These are phyloP conservation scores for Tipula vernalis DNA, from an alignment of 2,888 invertebrate species.

Conservation along the genomic window DNA sequence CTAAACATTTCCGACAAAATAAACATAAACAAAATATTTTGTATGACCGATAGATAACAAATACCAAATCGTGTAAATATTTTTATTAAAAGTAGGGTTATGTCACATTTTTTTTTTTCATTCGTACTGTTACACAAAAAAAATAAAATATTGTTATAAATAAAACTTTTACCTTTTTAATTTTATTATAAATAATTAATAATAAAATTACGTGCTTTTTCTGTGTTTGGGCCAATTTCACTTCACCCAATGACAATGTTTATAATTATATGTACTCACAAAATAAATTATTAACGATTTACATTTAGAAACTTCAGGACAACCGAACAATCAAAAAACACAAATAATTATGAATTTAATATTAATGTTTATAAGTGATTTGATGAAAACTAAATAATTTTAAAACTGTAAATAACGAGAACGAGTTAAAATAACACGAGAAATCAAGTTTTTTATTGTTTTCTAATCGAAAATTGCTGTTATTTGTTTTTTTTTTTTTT, in stretches of 20 bases:
- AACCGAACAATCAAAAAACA: background rate
- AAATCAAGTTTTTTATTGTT: background rate
- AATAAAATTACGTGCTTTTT: background rate
- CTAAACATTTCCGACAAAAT: background rate
- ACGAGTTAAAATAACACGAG: background rate
- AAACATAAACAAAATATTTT: background rate
- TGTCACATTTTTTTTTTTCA: background rate
- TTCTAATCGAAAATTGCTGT: background rate
- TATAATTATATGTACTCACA: background rate
- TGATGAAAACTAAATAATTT: background rate
- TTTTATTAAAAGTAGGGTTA: background rate
- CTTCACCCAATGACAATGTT: background rate
- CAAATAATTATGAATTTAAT: background rate
- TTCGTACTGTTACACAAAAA: background rate
- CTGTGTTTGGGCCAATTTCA: background rate
- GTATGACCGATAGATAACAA: background rate
- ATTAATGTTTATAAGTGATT: background rate
- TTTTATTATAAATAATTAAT: background rate
- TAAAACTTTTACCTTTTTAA: background rate
- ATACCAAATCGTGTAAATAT: background rate
- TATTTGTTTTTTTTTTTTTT: background rate
- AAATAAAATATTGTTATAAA: background rate
- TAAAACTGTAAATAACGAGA: constrained; percentile 4
- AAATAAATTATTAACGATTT: background rate
- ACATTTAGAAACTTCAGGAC: background rate